Percentiles rank a stretch among this genome's conserved stretches.
These are phyloP conservation scores for Lytechinus variegatus DNA, from an alignment of 35 echinoderm and acorn worm species.

Conservation along the genomic window DNA sequence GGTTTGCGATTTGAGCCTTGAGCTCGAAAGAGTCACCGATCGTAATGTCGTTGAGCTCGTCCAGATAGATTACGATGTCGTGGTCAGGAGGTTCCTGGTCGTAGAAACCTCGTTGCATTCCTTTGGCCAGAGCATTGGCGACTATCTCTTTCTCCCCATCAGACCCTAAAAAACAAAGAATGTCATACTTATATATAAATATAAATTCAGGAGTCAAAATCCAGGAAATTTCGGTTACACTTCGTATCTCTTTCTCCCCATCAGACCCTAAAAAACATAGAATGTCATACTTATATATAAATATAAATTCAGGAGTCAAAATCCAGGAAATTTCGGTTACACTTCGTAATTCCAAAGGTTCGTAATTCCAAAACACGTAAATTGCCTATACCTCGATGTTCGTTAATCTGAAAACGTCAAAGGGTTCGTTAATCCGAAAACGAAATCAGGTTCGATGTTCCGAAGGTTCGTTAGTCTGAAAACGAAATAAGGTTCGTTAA, in stretches of 20 bases:
- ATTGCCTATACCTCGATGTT: no score
- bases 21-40: slow-evolving; percentile 37
- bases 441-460: no score
- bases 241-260: background rate
- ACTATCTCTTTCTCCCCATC: background rate
- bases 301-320: no score
- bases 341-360: no score
- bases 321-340: no score
- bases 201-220: no score
- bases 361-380: no score
- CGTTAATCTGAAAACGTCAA: no score
- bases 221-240: no score
- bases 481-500: no score
- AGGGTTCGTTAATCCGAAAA: no score
- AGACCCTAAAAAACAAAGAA: background rate
- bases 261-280: background rate
- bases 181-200: background rate
- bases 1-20: slow-evolving; percentile 3
- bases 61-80: background rate
- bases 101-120: slow-evolving; percentile 7
- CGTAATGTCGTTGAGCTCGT: background rate
- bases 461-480: no score
- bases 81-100: background rate
- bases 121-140: background rate
- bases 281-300: background rate